phyloP scores from a whole-genome alignment of 1,140 invertebrate species.

The Medauroidea extradentata region DNA sequence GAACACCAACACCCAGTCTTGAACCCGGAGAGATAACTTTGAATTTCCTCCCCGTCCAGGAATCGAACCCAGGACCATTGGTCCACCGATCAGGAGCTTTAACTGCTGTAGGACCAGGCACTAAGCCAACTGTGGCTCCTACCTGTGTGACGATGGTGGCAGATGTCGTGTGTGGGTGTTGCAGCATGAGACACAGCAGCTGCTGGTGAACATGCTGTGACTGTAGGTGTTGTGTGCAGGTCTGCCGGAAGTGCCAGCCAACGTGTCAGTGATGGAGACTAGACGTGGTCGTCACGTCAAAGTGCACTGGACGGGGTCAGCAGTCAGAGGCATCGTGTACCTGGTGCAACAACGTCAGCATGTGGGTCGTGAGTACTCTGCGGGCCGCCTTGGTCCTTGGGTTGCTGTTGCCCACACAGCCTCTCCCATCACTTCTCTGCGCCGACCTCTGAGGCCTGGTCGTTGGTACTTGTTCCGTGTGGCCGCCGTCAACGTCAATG shows the following conservation, averaged over 20 bases:
- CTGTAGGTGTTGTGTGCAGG: no score
- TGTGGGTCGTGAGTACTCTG: constrained; percentile 47
- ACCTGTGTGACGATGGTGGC: no score
- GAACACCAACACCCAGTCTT: no score
- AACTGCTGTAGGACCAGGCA: no score
- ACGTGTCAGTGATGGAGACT: constrained; percentile 36
- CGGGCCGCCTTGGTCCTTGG: constrained; percentile 50
- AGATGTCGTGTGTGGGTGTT: no score
- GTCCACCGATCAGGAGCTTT: no score
- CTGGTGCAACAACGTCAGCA: constrained; percentile 54
- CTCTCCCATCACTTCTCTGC: constrained; percentile 51
- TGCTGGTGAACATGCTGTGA: no score
- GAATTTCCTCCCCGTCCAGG: no score
- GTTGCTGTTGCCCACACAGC: constrained; percentile 40
- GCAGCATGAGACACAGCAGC: no score
- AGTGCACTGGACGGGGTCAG: not conserved
- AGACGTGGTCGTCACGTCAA: constrained; percentile 30
- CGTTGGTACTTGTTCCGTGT: constrained; percentile 74
- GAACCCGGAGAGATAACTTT: no score
- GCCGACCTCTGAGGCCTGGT: constrained; percentile 55
- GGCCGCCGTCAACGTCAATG: constrained; percentile 63
- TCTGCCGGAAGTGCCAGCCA: not conserved
- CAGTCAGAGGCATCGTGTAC: constrained; percentile 36
- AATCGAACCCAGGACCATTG: no score
- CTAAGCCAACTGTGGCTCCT: no score